A percentile compares a stretch with the other conserved stretches of the same genome.
Conservation (phyloP, 2,113 vertebrate genomes). For the Hucho hucho region DNA sequence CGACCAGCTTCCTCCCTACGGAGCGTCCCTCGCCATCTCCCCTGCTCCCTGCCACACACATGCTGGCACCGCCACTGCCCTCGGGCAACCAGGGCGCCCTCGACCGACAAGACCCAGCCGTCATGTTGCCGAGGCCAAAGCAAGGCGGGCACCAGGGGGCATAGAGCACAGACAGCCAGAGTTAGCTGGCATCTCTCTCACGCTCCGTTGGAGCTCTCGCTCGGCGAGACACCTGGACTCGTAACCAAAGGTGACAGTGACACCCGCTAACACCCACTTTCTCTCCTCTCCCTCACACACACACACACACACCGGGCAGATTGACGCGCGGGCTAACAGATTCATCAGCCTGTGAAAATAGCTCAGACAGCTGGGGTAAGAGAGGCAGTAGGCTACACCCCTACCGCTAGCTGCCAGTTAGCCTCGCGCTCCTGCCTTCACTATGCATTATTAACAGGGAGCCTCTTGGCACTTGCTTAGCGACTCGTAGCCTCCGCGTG, state of each 20-base stretch:
- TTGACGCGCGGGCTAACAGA: constrained; percentile 45
- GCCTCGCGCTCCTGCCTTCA: constrained; percentile 10
- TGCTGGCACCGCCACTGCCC: constrained; percentile 63
- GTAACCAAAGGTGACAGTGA: constrained; percentile 46
- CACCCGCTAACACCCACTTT: constrained; percentile 19
- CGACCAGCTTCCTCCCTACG: constrained; percentile 67
- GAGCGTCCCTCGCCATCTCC: constrained; percentile 27
- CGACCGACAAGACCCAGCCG: background rate
- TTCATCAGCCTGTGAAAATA: constrained; percentile 59
- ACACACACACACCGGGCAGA: constrained; percentile 19
- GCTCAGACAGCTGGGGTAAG: constrained; percentile 41
- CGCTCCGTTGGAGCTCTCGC: constrained; percentile 5
- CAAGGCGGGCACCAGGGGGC: constrained; percentile 19
- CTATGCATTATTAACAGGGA: constrained; percentile 63
- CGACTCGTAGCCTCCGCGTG: constrained; percentile 26
- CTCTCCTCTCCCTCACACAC: constrained; percentile 16
- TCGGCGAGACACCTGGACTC: constrained; percentile 25
- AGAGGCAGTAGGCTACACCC: constrained; percentile 21
- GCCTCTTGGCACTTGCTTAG: constrained; percentile 61
- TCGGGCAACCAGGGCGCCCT: constrained; percentile 28
- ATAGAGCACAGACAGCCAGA: background rate
- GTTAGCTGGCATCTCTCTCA: constrained; percentile 25
- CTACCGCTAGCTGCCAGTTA: constrained; percentile 22
- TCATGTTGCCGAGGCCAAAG: constrained; percentile 25
- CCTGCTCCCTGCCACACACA: constrained; percentile 51